Percentiles rank a stretch among this genome's conserved stretches.
phyloP scores from a whole-genome alignment of 2,113 vertebrate genomes.

The Ictidomys tridecemlineatus region DNA sequence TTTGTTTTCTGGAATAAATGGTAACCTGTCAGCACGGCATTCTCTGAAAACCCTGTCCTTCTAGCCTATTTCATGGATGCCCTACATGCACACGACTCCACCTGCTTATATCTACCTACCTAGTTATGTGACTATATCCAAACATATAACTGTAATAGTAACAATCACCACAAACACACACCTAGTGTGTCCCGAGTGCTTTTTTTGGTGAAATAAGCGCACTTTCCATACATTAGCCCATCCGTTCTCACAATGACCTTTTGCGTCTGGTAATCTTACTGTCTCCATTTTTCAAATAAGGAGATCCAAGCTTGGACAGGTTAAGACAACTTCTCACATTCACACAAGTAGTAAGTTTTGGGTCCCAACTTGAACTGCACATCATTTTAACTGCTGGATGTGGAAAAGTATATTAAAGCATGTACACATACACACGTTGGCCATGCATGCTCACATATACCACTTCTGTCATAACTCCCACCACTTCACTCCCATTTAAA shows the following conservation, averaged over 20 bases:
- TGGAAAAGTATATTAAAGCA: neutral
- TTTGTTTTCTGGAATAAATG: neutral
- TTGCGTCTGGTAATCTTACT: neutral
- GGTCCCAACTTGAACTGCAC: neutral
- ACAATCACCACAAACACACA: neutral
- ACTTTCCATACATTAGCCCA: neutral
- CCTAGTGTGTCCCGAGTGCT: neutral
- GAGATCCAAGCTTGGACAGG: neutral
- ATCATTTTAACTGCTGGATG: neutral
- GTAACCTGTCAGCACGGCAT: neutral
- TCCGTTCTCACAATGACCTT: neutral
- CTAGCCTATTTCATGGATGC: neutral
- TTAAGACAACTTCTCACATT: neutral
- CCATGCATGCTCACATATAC: neutral
- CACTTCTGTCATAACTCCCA: neutral
- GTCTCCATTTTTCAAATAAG: neutral
- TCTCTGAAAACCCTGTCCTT: neutral
- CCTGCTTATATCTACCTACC: neutral
- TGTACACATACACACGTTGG: rapidly evolving
- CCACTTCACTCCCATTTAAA: neutral
- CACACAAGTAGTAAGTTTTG: neutral
- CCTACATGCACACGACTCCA: too few species aligned
- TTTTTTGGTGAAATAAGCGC: neutral
- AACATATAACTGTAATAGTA: neutral
- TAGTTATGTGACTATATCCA: neutral